Base-by-base conservation (phyloP, 2,888 invertebrate species). In the Rhyacophila evoluta region DNA sequence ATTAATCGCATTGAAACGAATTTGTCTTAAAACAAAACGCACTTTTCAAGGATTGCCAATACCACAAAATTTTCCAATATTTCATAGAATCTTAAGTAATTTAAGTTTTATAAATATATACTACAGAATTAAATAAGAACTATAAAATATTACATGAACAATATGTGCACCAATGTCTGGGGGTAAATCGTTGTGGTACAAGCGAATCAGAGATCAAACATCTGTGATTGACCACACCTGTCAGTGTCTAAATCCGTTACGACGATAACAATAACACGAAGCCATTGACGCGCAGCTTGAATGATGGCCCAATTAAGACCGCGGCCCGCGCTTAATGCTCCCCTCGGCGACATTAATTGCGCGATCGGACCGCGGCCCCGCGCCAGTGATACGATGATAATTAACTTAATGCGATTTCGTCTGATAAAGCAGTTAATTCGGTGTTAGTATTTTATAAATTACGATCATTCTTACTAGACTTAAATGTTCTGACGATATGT, bases 191-290 rank as follows among this genome's bases (percentile, higher is more conserved):
- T n/a, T n/a, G n/a, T n/a, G n/a, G n/a, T n/a, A n/a, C n/a, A n/a
- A n/a, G n/a, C n/a, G n/a, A n/a, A n/a, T n/a, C n/a, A n/a, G n/a
- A n/a, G n/a, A n/a, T n/a, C n/a, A n/a, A n/a, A n/a, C n/a, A n/a
- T n/a, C n/a, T 6, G 29, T 33, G 29, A 33, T 33, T 19, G 55
- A 19, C 55, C 15, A 55, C 19, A 25, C 25, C 19, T 55, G 19
- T 19, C 55, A 1, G 55, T 25, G 19, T 55, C 55, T 55, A 55
- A 19, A 55, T 55, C 55, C 55, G 55, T 55, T 55, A 25, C 55
- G 55, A 55, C 55, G 55, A 55, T 55, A 55, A 55, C 55, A 55
- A 55, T 55, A 55, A 25, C 55, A 55, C 55, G 55, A 25, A 55
- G 55, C 55, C 55, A 55, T 55, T 55, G 55, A 55, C 55, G 55